Evolutionary conservation across 2,888 invertebrate species (phyloP), one percentile per base, ranked within the genome.

Genomic region (Volucella bombylans): DNA sequence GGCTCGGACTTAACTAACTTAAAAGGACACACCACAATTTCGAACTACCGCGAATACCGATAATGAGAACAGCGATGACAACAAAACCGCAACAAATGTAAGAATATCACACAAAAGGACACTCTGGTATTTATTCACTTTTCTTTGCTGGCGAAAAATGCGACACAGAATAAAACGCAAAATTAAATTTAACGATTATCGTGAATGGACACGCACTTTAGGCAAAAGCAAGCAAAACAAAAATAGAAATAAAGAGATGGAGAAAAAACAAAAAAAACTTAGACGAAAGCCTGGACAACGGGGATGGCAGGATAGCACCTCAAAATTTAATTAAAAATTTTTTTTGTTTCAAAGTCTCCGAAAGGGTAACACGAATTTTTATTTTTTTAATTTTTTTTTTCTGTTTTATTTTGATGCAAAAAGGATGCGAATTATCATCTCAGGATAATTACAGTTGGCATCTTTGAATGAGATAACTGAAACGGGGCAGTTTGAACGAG

Each of bases 271-370:
- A 12, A 4, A 54, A 10, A 3, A 10, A 52, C 10, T 38, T 23
- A 52, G 12, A 49, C 47, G 10, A 43, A 52, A 67, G 45, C 43
- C 59, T 55, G 54, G 18, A 18, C 50, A 41, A 31, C 18, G 3
- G 50, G 43, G 47, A 79, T 71, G 57, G 57, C 57, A 49, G 64
- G 61, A 80, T 74, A 71, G 59, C 69, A 79, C 74, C 82, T 79
- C 52, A 55, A 69, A 65, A 69, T 78, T 82, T 78, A 82, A 78
- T 78, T 74, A 74, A 61, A 79, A 79, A 49, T 69, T 74, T 74
- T 55, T 52, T 79, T 74, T 31, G 39, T 47, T 14, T 55, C 31
- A 47, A 39, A 9, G 23, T 12, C 41, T 9, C 12, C 18, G 38
- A 55, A 45, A 43, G 15, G 39, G 52, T 31, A 45, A 64, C 12